A percentile compares a stretch with the other conserved stretches of the same genome.
Conservation (phyloP, 2,888 invertebrate species). For the Anaspis maculata region DNA sequence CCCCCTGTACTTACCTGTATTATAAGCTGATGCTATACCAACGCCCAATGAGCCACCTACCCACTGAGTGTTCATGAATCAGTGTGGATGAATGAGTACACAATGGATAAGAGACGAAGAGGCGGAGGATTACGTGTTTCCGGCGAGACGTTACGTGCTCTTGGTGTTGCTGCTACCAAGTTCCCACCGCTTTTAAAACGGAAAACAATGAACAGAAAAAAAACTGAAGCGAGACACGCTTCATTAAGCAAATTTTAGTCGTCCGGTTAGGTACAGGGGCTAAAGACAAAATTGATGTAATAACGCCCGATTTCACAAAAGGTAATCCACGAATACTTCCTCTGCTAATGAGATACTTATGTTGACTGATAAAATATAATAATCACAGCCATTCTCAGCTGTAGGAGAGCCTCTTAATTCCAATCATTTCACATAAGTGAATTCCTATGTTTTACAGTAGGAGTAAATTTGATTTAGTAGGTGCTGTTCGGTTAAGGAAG, state of each 20-base stretch:
- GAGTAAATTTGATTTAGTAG: no score
- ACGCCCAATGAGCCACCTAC: no score
- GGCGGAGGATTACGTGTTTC: slow-evolving; percentile 22
- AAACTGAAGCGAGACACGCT: slow-evolving; percentile 10
- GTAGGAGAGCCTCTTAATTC: no score
- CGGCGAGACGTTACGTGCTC: slow-evolving; percentile 26
- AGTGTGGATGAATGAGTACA: slow-evolving; percentile 13
- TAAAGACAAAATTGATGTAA: no score
- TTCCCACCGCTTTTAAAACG: slow-evolving; percentile 21
- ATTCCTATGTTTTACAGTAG: no score
- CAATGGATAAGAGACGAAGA: slow-evolving; percentile 11
- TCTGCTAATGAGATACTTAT: no score
- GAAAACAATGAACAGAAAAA: slow-evolving; percentile 10
- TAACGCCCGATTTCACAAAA: no score
- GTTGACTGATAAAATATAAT: no score
- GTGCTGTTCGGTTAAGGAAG: no score
- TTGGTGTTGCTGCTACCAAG: slow-evolving; percentile 14
- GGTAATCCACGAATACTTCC: no score
- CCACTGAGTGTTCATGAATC: slow-evolving; percentile 12
- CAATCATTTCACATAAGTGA: no score
- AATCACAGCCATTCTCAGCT: no score
- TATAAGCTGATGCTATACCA: neutral
- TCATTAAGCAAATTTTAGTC: slow-evolving; percentile 8
- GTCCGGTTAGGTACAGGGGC: slow-evolving; percentile 5
- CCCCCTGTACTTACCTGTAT: neutral